Conservation (phyloP, 1,140 invertebrate species). For the Drosophila nasuta region DNA sequence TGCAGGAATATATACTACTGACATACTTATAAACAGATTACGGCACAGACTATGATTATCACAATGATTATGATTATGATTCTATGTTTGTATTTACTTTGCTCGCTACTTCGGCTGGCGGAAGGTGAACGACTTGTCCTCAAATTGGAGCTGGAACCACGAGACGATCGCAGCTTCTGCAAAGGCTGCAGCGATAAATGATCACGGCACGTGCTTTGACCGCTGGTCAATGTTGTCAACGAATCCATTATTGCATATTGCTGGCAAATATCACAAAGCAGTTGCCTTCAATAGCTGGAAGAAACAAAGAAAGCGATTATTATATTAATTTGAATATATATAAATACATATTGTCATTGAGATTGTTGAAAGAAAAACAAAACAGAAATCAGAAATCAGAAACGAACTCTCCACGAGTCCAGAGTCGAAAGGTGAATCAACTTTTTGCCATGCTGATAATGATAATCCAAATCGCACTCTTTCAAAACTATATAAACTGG, state of each 20-base stretch:
- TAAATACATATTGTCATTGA: slow-evolving; percentile 28
- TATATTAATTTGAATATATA: background rate
- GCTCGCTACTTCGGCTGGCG: slow-evolving; percentile 74
- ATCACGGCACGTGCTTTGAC: slow-evolving; percentile 57
- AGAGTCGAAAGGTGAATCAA: slow-evolving; percentile 78
- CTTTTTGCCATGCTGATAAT: slow-evolving; percentile 60
- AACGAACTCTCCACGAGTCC: slow-evolving; percentile 28
- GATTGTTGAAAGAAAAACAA: slow-evolving; percentile 2
- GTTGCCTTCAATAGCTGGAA: slow-evolving; percentile 53
- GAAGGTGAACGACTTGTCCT: slow-evolving; percentile 79
- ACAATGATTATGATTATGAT: slow-evolving; percentile 11
- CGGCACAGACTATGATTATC: slow-evolving; percentile 2
- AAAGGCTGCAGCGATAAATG: slow-evolving; percentile 61
- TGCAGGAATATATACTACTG: slow-evolving; percentile 10
- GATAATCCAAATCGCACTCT: slow-evolving; percentile 53
- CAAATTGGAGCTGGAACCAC: slow-evolving; percentile 68
- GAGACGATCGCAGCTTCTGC: slow-evolving; percentile 56
- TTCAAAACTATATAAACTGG: slow-evolving; percentile 50
- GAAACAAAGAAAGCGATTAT: slow-evolving; percentile 28
- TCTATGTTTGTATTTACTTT: slow-evolving; percentile 59
- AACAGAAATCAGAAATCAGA: background rate
- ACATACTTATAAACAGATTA: background rate
- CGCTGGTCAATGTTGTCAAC: slow-evolving; percentile 46
- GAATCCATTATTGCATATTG: slow-evolving; percentile 75
- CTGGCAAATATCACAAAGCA: slow-evolving; percentile 37